phyloP scores from a whole-genome alignment of 2,888 invertebrate genomes.

The Eupithecia inturbata region DNA sequence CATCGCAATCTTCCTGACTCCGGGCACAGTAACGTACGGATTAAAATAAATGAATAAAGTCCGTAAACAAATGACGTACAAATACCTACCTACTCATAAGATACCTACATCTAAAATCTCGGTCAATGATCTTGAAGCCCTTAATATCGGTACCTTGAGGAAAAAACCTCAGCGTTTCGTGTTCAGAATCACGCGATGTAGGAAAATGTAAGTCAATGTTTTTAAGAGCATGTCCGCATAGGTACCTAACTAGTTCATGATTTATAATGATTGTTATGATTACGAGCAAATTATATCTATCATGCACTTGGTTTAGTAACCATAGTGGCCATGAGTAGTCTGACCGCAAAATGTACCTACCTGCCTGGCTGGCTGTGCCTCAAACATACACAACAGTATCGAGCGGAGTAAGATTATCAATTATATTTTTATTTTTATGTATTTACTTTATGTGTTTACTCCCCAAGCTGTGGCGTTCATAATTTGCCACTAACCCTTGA shows the following conservation, averaged over 20 bases:
- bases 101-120: neutral
- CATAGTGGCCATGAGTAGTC: conserved; percentile 10
- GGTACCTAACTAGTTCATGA: conserved; percentile 27
- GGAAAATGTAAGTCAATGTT: conserved; percentile 38
- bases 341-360: neutral
- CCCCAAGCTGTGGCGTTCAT: too few relatives aligned
- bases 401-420: too few relatives aligned
- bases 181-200: conserved; percentile 34
- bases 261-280: conserved; percentile 17
- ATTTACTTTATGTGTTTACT: too few relatives aligned
- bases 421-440: too few relatives aligned
- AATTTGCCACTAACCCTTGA: too few relatives aligned
- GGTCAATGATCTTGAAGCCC: conserved; percentile 24
- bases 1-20: too few relatives aligned
- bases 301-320: conserved; percentile 4
- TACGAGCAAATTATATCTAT: conserved; percentile 6
- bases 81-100: too few relatives aligned
- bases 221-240: conserved; percentile 29
- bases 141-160: conserved; percentile 21
- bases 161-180: conserved; percentile 31
- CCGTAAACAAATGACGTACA: neutral
- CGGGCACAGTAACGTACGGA: neutral
- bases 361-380: too few relatives aligned
- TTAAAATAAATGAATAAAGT: neutral
- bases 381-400: too few relatives aligned